These are phyloP conservation scores for Cheilosia urbana DNA, from an alignment of 2,888 invertebrate species.

Conservation along the genomic window DNA sequence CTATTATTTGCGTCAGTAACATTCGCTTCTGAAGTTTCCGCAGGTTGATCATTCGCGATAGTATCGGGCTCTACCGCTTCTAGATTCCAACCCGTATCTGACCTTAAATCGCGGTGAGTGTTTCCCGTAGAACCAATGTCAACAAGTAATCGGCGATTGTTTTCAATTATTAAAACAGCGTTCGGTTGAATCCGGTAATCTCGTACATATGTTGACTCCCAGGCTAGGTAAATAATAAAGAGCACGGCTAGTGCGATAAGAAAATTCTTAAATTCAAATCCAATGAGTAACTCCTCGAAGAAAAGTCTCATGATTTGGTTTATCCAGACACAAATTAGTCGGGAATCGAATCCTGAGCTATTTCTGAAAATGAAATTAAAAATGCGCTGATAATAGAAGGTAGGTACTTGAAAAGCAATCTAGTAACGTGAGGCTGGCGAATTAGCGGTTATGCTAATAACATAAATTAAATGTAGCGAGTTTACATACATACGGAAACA, in stretches of 20 bases:
- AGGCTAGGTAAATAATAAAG: constrained; percentile 87
- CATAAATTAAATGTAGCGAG: constrained; percentile 53
- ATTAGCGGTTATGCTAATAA: constrained; percentile 32
- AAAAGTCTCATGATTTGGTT: constrained; percentile 72
- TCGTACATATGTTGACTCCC: constrained; percentile 88
- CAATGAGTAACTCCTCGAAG: constrained; percentile 70
- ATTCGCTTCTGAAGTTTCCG: neutral
- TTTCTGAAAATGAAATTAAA: constrained; percentile 46
- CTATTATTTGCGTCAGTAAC: constrained; percentile 72
- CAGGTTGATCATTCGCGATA: neutral
- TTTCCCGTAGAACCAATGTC: constrained; percentile 58
- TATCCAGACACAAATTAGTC: constrained; percentile 32
- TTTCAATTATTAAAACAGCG: constrained; percentile 77
- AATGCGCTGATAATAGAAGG: constrained; percentile 40
- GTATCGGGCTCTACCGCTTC: constrained; percentile 32
- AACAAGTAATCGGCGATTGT: constrained; percentile 72
- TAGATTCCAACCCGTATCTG: constrained; percentile 42
- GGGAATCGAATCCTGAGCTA: constrained; percentile 35
- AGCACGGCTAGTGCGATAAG: constrained; percentile 86
- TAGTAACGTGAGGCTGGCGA: constrained; percentile 47
- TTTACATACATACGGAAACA: constrained; percentile 45
- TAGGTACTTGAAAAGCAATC: constrained; percentile 38
- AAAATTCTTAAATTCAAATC: constrained; percentile 87
- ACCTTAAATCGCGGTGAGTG: constrained; percentile 39
- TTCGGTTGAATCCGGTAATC: constrained; percentile 76